Evolutionary conservation across 2,113 vertebrate genomes (phyloP), one percentile per base, ranked within the genome.

Genomic region (Ia io): DNA sequence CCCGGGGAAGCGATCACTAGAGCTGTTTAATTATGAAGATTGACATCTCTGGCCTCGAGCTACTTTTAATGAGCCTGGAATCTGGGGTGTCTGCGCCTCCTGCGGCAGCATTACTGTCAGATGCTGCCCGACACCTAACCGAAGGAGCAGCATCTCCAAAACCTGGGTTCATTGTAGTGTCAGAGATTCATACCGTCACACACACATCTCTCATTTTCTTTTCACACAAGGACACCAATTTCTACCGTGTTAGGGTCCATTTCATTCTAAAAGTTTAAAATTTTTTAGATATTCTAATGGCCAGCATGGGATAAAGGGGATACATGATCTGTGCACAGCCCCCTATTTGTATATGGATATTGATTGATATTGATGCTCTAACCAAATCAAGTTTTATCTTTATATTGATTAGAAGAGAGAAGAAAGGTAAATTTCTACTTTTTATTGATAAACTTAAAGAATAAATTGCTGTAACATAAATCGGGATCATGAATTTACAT

Each of bases 11-110:
- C 69, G 49, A 18, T 90, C 47, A 20, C 30, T 30, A 16, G 47
- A 83, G 53, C 22, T 44, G 49, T 87, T 85, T 84, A 77, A 77
- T 70, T 89, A 93, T 76, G 63, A 74, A 61, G 40, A 40, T 35
- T 94, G 93, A 80, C n/a, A 67, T 74, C 22, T 95, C 80, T 90
- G 91, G 82, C 84, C 84, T 95, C 12, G 0, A 93, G 71, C 84
- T 67, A 61, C 8, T 93, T 96, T 89, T 90, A 92, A 95, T 78
- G 71, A 92, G 35, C 61, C 44, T 74, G 56, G 65, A 85, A 53
- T 59, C 44, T 22, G 47, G 30, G 25, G 47, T 84, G 30, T 44
- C n/a, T 73, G 51, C 63, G 51, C 77, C 4, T 67, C 11, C 25
- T 93, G 47, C 35, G 40, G n/a, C 35, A 73, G 51, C 37, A 14